Evolutionary conservation across 1,140 invertebrate species (phyloP), one percentile per base, ranked within the genome.

Genomic region (Bicyclus anynana): DNA sequence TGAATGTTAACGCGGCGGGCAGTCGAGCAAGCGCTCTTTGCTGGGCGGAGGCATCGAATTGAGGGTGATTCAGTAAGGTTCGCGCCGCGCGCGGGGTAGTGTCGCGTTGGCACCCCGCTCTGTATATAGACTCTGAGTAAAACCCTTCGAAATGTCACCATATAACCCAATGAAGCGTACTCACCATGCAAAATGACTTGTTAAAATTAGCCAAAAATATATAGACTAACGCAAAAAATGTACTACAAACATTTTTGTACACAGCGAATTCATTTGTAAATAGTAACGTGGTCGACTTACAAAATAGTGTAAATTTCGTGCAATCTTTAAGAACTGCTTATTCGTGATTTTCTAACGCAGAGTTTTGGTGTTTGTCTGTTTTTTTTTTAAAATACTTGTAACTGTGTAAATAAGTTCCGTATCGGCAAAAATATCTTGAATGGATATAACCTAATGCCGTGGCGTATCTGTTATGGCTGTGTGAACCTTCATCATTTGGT

Each of bases 41-140:
- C 82, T 84, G 84, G 84, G 83, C 84, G 83, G 84, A 84, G 84
- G 83, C 82, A 76, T 85, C 74, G 79, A 82, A 72, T 87, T 66
- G 72, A 75, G 78, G 80, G 72, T 84, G 77, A 84, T 86, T 87
- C 83, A 87, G 84, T 87, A 76, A 74, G 70, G 84, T 78, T 74
- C 73, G 70, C 71, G 72, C 77, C 81, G 84, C 71, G 80, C 58
- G 62, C 72, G 80, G 74, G 76, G 69, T 75, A 74, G 78, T 79
- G 62, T 69, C 73, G 72, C 74, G 68, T 62, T 61, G 62, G 59
- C 47, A 69, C 80, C 77, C 76, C 72, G 60, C 62, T 73, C 67
- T 72, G 66, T 77, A 73, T 57, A 81, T 71, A 79, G 72, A 79
- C 73, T 81, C 69, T 77, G 73, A 78, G 64, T 70, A 75, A 80